Conservation (phyloP, 2,113 vertebrate species). For the Fulmarus glacialis region DNA sequence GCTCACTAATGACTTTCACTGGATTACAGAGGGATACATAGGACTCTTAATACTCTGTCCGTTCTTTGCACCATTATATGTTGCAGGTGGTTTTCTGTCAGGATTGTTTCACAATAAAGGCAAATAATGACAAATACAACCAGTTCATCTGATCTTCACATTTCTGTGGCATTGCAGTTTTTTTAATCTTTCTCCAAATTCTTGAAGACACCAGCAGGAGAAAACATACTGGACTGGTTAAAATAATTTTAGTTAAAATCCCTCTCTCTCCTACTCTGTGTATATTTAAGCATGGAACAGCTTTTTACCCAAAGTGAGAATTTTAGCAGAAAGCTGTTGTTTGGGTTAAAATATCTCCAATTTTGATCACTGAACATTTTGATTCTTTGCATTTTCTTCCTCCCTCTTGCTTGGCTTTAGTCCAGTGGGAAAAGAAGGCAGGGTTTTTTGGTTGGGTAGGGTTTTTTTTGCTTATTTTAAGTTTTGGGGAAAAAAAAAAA, state of each 20-base stretch:
- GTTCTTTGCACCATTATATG: neutral
- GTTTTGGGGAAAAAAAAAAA: neutral
- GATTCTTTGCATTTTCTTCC: neutral
- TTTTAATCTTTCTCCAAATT: neutral
- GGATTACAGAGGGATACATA: neutral
- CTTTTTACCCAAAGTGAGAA: slow-evolving; percentile 28
- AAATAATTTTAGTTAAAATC: neutral
- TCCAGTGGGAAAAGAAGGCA: neutral
- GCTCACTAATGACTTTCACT: neutral
- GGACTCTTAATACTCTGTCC: neutral
- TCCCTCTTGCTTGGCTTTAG: neutral
- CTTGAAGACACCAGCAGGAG: neutral
- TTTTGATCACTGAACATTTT: slow-evolving; percentile 30
- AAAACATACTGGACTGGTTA: neutral
- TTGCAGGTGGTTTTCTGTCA: neutral
- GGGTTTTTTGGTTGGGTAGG: neutral
- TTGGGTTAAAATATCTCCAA: slow-evolving; percentile 59
- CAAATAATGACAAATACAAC: neutral
- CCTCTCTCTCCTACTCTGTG: slow-evolving; percentile 6
- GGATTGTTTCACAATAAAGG: neutral
- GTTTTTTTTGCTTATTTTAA: neutral
- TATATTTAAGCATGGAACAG: neutral
- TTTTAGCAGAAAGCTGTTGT: slow-evolving; percentile 56
- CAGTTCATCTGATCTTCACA: neutral
- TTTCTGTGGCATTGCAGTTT: neutral